Base-by-base conservation (phyloP, 2,113 vertebrate genomes). In the Charadrius vociferus region DNA sequence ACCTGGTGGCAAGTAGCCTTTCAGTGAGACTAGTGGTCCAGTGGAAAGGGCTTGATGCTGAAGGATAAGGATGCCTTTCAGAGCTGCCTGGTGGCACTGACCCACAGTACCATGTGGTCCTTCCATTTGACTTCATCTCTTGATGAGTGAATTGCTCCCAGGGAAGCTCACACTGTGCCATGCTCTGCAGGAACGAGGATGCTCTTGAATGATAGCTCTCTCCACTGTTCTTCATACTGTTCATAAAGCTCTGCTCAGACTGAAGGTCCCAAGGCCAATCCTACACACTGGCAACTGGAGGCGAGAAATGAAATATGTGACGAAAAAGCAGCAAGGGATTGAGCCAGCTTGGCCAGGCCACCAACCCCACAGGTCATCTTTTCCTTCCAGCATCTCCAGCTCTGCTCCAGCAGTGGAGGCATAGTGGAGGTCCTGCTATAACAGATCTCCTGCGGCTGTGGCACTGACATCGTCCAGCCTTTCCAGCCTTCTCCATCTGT, bases 401-500 rank as follows among this genome's bases (percentile, higher is more conserved):
- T 81, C 61, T 59, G 53, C 49, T 95, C 81, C 22, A 15, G 68
- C 58, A 93, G 75, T 37, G 80, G 34, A 95, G 61, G 50, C 77
- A 49, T 7, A 30, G 37, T 15, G 5, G 50, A 87, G 22, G 45
- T 45, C 58, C 68, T 90, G 30, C 84, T 82, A 45, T 66, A 84
- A 82, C 47, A 78, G 55, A 74, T 81, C 70, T 87, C 79, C 85
- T 70, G 52, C 0, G 2, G 82, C 61, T 86, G 67, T 52, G 47
- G n/a, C 79, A 72, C 32, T 17, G 52, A 52, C 36, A 12, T 68
- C 32, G 41, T 30, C 77, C 78, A 82, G 34, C 26, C n/a, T 72
- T 87, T 41, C 81, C 89, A 96, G 45, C 11, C 30, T 12, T 53
- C 37, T 93, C 89, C 94, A 81, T 94, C 96, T 93, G 81, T 80